Evolutionary conservation across 2,113 vertebrate genomes (phyloP).

Genomic region (Eira barbara): DNA sequence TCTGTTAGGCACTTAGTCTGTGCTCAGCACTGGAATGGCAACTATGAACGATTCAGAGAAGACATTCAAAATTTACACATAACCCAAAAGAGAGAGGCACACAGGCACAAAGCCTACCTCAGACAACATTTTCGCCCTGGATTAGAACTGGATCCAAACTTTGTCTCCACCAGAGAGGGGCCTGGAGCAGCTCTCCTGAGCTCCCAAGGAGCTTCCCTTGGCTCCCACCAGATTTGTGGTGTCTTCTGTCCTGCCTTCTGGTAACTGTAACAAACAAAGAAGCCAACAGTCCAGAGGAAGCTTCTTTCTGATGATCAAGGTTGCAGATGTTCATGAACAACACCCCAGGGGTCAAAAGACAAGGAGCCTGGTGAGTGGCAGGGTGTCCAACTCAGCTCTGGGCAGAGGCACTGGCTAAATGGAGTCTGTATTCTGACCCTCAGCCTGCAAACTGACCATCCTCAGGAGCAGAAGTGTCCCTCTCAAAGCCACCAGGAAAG

Average conservation of each 20-base stretch:
- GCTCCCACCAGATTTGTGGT: not conserved
- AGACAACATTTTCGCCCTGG: not conserved
- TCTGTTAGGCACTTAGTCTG: not conserved
- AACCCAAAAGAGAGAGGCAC: not conserved
- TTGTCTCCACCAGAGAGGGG: not conserved
- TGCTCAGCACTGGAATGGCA: not conserved
- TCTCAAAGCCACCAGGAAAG: not conserved
- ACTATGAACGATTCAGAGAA: not conserved
- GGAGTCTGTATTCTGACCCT: not conserved
- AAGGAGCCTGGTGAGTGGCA: not conserved
- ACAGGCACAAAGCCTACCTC: too few species aligned
- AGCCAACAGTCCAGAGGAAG: not conserved
- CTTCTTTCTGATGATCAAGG: not conserved
- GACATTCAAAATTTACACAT: not conserved
- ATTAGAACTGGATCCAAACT: not conserved
- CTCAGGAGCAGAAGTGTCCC: not conserved
- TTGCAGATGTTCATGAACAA: not conserved
- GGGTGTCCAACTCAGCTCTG: not conserved
- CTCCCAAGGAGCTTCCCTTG: not conserved
- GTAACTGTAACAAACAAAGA: not conserved
- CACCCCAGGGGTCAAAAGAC: not conserved
- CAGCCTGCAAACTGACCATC: not conserved
- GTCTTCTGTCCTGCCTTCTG: not conserved
- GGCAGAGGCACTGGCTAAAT: not conserved
- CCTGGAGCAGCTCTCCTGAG: not conserved